A percentile compares a stretch with the other conserved stretches of the same genome.
phyloP scores from a whole-genome alignment of 2,888 invertebrate species.

The Pseudococcus jackbeardsleyi region DNA sequence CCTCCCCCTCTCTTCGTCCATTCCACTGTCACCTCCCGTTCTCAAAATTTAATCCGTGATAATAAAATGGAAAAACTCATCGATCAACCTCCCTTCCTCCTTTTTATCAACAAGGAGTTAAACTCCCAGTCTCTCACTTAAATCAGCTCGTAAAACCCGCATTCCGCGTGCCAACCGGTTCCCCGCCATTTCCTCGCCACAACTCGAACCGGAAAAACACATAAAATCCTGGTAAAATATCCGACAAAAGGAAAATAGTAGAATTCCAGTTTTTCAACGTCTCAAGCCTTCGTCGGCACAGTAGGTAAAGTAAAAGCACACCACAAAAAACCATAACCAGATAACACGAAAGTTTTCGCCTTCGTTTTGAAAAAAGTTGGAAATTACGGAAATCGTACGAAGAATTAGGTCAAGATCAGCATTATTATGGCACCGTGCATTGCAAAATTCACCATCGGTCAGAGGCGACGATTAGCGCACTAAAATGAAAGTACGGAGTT shows the following conservation, averaged over 20 bases:
- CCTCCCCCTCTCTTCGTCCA: not conserved
- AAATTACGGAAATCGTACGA: not conserved
- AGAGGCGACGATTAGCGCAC: not conserved
- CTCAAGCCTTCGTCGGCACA: not conserved
- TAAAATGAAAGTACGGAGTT: not conserved
- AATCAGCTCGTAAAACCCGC: not conserved
- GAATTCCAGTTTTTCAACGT: constrained; percentile 10
- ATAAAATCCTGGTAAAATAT: not conserved
- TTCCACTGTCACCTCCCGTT: no score
- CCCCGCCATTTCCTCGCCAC: not conserved
- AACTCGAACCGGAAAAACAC: not conserved
- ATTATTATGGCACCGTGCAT: not conserved
- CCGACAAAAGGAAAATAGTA: not conserved
- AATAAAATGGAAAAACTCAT: no score
- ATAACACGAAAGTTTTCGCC: not conserved
- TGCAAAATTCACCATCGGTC: not conserved
- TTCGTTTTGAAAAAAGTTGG: not conserved
- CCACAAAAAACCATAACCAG: not conserved
- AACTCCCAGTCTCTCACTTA: not conserved
- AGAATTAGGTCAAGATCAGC: constrained; percentile 23
- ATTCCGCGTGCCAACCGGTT: not conserved
- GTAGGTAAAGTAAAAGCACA: not conserved
- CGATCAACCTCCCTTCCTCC: no score
- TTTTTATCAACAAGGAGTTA: no score
- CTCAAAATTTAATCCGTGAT: no score